Conservation (phyloP, 1,140 invertebrate genomes). For the Solenopsis fugax region DNA sequence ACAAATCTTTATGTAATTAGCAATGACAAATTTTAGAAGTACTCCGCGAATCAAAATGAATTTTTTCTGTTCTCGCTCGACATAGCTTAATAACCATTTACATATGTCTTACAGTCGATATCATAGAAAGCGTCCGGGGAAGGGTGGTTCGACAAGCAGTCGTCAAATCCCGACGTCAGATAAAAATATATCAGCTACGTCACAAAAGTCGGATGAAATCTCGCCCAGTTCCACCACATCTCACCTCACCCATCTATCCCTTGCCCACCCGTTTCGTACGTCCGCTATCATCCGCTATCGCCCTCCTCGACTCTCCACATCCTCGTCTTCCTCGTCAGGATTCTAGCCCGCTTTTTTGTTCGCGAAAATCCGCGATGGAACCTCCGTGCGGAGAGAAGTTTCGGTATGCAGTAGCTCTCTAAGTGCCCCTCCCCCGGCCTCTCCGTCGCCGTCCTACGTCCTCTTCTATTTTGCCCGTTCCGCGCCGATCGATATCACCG, state of each 20-base stretch:
- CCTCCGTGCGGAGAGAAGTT: slow-evolving; percentile 32
- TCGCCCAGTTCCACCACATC: slow-evolving; percentile 2
- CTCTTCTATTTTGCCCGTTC: slow-evolving; percentile 56
- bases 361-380: slow-evolving; percentile 49
- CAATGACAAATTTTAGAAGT: not conserved
- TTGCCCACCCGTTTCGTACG: not conserved
- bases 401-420: slow-evolving; percentile 50
- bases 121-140: not conserved
- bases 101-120: slow-evolving; percentile 43
- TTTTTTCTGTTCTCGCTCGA: not conserved
- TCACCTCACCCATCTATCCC: slow-evolving; percentile 5
- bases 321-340: slow-evolving; percentile 21
- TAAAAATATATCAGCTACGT: slow-evolving; percentile 60
- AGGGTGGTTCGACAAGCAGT: not conserved
- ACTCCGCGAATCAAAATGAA: not conserved
- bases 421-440: slow-evolving; percentile 27
- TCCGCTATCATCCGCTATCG: slow-evolving; percentile 18
- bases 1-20: not conserved
- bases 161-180: slow-evolving; percentile 40
- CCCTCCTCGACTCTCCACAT: not conserved
- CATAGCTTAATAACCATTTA: slow-evolving; percentile 34
- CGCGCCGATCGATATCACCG: slow-evolving; percentile 50
- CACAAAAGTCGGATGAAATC: slow-evolving; percentile 59
- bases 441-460: not conserved
- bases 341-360: slow-evolving; percentile 25